Evolutionary conservation across 2,113 vertebrate species (phyloP), one percentile per base, ranked within the genome.

Genomic region (Phaetusa simplex): DNA sequence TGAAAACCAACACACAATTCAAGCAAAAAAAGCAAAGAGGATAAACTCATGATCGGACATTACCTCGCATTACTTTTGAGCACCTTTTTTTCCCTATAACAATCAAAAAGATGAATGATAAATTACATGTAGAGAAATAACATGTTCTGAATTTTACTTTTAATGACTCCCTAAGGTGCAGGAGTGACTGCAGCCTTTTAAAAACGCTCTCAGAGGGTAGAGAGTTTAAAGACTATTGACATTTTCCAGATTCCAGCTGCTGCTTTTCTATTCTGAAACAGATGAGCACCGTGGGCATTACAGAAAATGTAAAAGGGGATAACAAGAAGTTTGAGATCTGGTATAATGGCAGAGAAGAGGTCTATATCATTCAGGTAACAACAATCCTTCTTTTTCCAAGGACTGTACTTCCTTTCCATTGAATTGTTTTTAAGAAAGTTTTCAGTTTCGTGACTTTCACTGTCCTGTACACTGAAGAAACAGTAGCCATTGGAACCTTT

Each of bases 261-360:
- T 92, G 80, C 82, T 92, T 96, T 91, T 85, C 76, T 94, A 2
- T 98, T 90, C 97, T 97, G 40, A 52, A 86, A 97, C 97, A 99
- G 99, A 99, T 99, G 99, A 99, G 98, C 73, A 97, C 99, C 5
- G 99, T 99, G 93, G 99, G 99, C 73, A 99, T 99, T 97, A 99
- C 99, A 79, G 99, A 99, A 97, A 99, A 99, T 19, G 98, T 99
- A 76, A 99, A 99, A 96, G 99, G 99, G 3, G 99, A 99, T 97
- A 98, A 94, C 94, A 99, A 99, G 97, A 99, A 99, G 96, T 99
- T 99, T 97, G 99, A 99, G 96, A 98, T 99, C 88, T 99, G 99
- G 99, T 99, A 98, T 97, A 99, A 98, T 17, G 99, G 99, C 86
- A 98, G 99, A 98, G 99, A 99, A 86, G 99, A 99, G 84, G 99